Percentiles rank a stretch among this genome's conserved stretches.
Evolutionary conservation across 2,797 vertebrate species (phyloP).

Genomic region (Iguana delicatissima): DNA sequence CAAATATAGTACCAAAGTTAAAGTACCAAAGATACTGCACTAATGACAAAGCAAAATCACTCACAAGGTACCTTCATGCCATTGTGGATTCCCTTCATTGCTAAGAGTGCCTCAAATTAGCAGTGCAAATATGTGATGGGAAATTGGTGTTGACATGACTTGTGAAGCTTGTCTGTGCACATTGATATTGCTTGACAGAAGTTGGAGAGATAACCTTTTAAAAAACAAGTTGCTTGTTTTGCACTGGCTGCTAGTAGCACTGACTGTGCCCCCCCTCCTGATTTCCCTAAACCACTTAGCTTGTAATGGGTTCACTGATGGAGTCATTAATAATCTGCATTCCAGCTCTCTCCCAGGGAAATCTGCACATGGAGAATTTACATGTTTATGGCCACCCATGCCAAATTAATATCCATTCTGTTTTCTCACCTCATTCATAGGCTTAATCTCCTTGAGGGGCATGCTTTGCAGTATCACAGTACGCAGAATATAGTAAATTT

Average conservation of each 20-base stretch:
- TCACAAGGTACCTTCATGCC: neutral
- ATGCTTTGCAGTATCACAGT: constrained; percentile 63
- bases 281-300: neutral
- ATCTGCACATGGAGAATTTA: constrained; percentile 48
- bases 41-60: neutral
- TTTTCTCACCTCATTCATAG: constrained; percentile 61
- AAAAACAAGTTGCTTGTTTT: neutral
- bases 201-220: neutral
- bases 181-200: neutral
- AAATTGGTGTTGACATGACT: neutral
- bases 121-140: neutral
- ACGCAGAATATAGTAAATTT: constrained; percentile 66
- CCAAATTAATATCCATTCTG: constrained; percentile 63
- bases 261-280: neutral
- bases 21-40: neutral
- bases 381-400: constrained; percentile 55
- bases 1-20: neutral
- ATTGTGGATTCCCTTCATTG: neutral
- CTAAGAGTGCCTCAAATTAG: neutral
- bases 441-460: constrained; percentile 59
- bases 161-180: neutral
- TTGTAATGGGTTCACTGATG: constrained; percentile 50
- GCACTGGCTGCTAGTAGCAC: neutral
- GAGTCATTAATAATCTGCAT: constrained; percentile 50
- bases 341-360: neutral